Base-by-base conservation (phyloP, 2,888 invertebrate species). In the Plagodis dolabraria region DNA sequence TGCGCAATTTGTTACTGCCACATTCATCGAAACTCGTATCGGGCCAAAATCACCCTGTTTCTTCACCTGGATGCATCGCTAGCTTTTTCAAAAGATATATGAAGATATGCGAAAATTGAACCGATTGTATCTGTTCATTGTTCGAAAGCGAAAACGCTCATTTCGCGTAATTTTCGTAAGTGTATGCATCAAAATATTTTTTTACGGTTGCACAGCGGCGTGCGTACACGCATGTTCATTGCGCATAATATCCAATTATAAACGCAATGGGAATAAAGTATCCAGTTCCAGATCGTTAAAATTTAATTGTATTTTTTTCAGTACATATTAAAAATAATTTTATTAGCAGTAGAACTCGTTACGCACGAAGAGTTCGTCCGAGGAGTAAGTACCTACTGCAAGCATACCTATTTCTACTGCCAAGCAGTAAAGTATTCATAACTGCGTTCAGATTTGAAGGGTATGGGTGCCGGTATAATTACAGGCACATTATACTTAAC, bases 151-250 rank as follows among this genome's bases (percentile, higher is more conserved):
- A 86, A 85, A 22, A 84, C 70, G 76, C 68, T 70, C 70, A 69
- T 79, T 85, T 77, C 75, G 74, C 63, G 81, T 70, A 86, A 88
- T 85, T 89, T 88, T 85, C 71, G 76, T 68, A 68, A 57, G 77
- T 74, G 89, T 91, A 89, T 87, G 86, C 87, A 90, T 90, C 63
- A 77, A 84, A 87, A 87, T 88, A 67, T 86, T 87, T 50, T 50
- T 87, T 87, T 81, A 76, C 74, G 75, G 67, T 75, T 73, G 71
- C 74, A 50, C 67, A 69, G 67, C 74, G 64, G 72, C 67, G 69
- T 85, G 87, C 87, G 86, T 86, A 86, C 87, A 88, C 87, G 90
- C 89, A 87, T 79, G 82, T 71, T 76, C 79, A 80, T 74, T 77
- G 81, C 79, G 85, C n/a, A n/a, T n/a, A 84, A 85, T 82, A 76